These are phyloP conservation scores for Hippoglossus stenolepis DNA, from an alignment of 2,113 vertebrate genomes.

Conservation along the genomic window DNA sequence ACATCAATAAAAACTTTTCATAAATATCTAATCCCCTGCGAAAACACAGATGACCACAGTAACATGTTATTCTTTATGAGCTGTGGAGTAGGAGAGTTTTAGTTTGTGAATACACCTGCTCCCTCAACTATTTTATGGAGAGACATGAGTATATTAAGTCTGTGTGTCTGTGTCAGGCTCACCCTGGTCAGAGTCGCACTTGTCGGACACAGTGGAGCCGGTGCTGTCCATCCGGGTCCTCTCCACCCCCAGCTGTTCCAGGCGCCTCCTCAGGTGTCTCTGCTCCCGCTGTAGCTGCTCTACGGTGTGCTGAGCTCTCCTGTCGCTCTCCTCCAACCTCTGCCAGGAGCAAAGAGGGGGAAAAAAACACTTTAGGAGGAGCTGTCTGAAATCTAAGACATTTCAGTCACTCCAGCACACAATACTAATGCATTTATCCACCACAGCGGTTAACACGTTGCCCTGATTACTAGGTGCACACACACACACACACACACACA, in stretches of 20 bases:
- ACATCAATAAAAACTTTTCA: neutral
- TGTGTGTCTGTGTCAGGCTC: conserved; percentile 19
- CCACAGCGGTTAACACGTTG: conserved; percentile 8
- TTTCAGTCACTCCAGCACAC: conserved; percentile 6
- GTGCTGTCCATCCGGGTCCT: conserved; percentile 91
- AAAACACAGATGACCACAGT: neutral
- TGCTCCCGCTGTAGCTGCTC: conserved; percentile 94
- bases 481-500: too few species aligned
- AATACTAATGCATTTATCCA: neutral
- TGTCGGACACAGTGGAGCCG: conserved; percentile 88
- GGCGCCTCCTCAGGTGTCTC: conserved; percentile 91
- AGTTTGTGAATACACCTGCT: neutral
- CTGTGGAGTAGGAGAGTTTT: too few species aligned
- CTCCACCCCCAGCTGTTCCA: conserved; percentile 94
- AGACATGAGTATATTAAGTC: too few species aligned
- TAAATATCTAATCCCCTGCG: neutral
- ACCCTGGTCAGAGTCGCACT: conserved; percentile 94
- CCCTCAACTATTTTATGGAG: neutral
- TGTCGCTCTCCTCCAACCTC: conserved; percentile 93
- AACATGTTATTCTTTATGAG: neutral
- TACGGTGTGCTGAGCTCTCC: conserved; percentile 90
- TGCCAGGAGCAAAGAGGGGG: conserved; percentile 48
- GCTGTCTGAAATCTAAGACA: neutral
- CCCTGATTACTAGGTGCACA: conserved; percentile 8
- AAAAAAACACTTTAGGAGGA: neutral